phyloP scores from a whole-genome alignment of 2,888 invertebrate genomes.

The Trissolcus japonicus region DNA sequence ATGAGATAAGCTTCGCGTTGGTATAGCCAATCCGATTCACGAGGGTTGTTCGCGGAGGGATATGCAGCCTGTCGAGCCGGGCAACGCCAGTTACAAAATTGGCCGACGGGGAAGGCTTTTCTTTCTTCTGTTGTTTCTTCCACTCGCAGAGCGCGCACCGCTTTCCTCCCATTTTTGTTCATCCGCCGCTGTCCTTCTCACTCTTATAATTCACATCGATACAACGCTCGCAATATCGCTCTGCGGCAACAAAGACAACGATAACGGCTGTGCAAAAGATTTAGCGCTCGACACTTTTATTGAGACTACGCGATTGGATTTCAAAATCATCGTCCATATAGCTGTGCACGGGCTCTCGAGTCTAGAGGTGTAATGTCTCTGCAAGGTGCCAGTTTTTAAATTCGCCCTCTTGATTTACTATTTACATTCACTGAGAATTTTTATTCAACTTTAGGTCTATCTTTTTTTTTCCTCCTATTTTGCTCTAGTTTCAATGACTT shows the following conservation, averaged over 20 bases:
- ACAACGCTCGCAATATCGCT: constrained; percentile 38
- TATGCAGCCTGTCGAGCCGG: constrained; percentile 11
- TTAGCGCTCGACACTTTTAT: constrained; percentile 59
- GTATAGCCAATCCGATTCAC: constrained; percentile 56
- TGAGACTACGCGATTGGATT: constrained; percentile 65
- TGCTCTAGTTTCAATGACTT: too few species aligned
- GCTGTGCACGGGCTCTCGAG: constrained; percentile 22
- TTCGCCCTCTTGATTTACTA: constrained; percentile 13
- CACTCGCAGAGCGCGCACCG: constrained; percentile 29
- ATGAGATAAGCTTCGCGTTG: constrained; percentile 70
- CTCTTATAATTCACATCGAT: constrained; percentile 68
- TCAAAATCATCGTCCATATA: constrained; percentile 60
- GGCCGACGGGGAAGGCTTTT: constrained; percentile 37
- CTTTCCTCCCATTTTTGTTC: not conserved
- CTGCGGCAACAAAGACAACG: constrained; percentile 19
- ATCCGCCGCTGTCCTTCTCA: constrained; percentile 35
- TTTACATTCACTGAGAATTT: not conserved
- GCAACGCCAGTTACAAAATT: constrained; percentile 33
- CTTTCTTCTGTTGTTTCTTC: constrained; percentile 24
- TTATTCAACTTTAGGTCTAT: too few species aligned
- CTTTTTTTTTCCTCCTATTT: too few species aligned
- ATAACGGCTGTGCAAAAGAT: constrained; percentile 27
- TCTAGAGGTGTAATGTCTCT: constrained; percentile 6
- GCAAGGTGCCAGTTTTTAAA: constrained; percentile 20
- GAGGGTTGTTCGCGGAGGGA: constrained; percentile 48